Base-by-base conservation (phyloP, 2,888 invertebrate genomes). In the Protonemura montana region DNA sequence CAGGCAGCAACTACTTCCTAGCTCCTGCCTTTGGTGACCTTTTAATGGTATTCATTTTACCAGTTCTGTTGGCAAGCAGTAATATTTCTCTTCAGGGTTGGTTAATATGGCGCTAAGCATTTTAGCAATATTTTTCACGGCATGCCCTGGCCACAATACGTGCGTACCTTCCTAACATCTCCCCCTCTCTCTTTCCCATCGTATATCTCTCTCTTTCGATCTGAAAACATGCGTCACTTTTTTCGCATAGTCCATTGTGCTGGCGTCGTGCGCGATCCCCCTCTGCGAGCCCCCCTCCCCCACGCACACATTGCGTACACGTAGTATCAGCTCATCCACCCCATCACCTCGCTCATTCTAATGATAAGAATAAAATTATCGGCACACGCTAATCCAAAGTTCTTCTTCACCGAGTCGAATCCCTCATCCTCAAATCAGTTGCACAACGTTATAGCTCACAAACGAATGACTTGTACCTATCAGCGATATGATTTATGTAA, bases 361-460 rank as follows among this genome's bases (percentile, higher is more conserved):
- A 81, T 81, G 81, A 81, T 29, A 81, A 81, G 81, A 81, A 81
- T 81, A 30, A 81, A 81, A 81, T 81, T 81, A 81, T 81, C 81
- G 81, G 27, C 81, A 21, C 59, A 10, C 59, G 21, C 1, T n/a
- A n/a, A n/a, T 21, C 59, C 16, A 59, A 59, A 59, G 59, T 59
- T 21, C 21, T 16, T 21, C 13, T 21, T 21, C 3, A 59, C 2
- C 59, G 6, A 21, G 59, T 59, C 21, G 13, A 10, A 59, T 59
- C 21, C 13, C 6, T 35, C 59, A 21, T 59, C 21, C 59, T 21
- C 21, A 59, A 10, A 21, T 21, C 59, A 59, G 35, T 59, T 59
- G 7, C 59, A 35, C 59, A 59, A 59, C 21, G 13, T 3, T 21
- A 59, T 59, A 21, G 21, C 59, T 59, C 59, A 21, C 59, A 13